Base-by-base conservation (phyloP, 2,113 vertebrate genomes). In the Irena cyanogastra region DNA sequence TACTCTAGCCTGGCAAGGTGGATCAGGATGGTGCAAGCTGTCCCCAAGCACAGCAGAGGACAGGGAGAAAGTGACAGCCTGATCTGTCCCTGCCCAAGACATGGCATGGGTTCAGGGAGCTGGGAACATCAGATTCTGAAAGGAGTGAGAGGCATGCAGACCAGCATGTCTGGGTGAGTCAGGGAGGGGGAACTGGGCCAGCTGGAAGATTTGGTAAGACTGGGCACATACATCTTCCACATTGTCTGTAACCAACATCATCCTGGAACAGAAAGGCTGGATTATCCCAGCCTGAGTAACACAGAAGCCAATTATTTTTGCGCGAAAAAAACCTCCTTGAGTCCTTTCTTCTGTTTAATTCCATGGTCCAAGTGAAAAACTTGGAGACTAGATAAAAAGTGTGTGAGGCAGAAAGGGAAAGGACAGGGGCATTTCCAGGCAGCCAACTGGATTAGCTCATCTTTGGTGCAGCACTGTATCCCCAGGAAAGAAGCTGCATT, bases 131-230 rank as follows among this genome's bases (percentile, higher is more conserved):
- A 80, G 45, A 50, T 90, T 57, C 59, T 0, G 0, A 6, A 15
- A 80, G 50, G 65, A 89, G 54, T 1, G 33, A 39, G 91, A 92
- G 27, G 42, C 10, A 0, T 47, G 59, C 50, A 77, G 54, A 88
- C 54, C 76, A 88, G 39, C 42, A 33, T 37, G 68, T 59, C 71
- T 90, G 71, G 39, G 80, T 95, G 94, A 96, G 68, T 90, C 94
- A 94, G 35, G 64, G 16, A 42, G 9, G 54, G 83, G 83, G 35
- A 97, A 59, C 33, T 6, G 33, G 59, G 88, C 88, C 92, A 96
- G 59, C 13, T 95, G 89, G 93, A 94, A 92, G 83, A 76, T 92
- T 86, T 95, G 90, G 75, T 92, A 74, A 93, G 50, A 50, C 85
- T 83, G 83, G 90, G 79, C 88, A 92, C 35, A 35, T 80, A 2